Base-by-base conservation (phyloP, 2,797 vertebrate genomes). In the Chaetodon trifasciatus region DNA sequence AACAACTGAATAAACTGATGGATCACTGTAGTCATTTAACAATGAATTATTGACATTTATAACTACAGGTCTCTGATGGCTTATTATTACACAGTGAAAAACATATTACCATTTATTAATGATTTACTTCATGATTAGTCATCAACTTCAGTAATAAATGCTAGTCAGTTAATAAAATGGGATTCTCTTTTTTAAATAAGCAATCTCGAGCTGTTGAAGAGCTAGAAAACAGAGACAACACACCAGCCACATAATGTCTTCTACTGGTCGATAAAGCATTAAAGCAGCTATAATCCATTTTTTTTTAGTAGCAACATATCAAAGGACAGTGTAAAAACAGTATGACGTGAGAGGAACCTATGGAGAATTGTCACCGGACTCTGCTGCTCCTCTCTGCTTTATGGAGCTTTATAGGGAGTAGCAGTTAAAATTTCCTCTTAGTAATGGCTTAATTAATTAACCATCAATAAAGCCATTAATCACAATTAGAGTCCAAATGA, bases 21-120 rank as follows among this genome's bases (percentile, higher is more conserved):
- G n/a, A 67, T 52, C 37, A 32, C 60, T 44, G 39, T 35, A 50
- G 12, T 24, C 3, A 65, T 47, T 70, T 44, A 64, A 17, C 15
- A 40, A 57, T 1, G 6, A 49, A 28, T 50, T 64, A 56, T 19
- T 28, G 32, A 32, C 15, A 28, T 28, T 55, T 35, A 21, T 21
- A 55, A 47, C 9, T 56, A n/a, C 21, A 37, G 40, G 5, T 56
- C 76, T 52, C n/a, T 39, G 9, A 23, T n/a, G 46, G 53, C 23
- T 67, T 13, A 44, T 44, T 40, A 52, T 68, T 42, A 55, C 23
- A 23, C 10, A 74, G 12, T 35, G 19, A 64, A 64, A 50, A 60
- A 49, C 1, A 17, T 44, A 44, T 56, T n/a, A 44, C 10, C 12
- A 42, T n/a, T 63, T 44, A 62, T 42, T 42, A 32, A 69, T 28